phyloP scores from a whole-genome alignment of 2,113 vertebrate species.

The Laterallus jamaicensis region DNA sequence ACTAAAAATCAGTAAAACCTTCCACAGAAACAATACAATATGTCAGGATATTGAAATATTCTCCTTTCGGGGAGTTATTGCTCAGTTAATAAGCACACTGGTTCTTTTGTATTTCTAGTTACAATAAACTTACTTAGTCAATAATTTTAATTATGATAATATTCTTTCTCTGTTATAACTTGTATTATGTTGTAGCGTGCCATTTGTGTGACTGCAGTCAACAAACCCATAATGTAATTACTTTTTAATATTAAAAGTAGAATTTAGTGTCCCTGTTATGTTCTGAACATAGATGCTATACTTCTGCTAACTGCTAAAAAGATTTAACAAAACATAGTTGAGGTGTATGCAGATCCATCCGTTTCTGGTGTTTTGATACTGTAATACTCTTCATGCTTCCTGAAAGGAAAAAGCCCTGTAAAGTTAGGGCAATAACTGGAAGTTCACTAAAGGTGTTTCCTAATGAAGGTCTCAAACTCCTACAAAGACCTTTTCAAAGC shows the following conservation, averaged over 20 bases:
- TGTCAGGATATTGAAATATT: slow-evolving; percentile 19
- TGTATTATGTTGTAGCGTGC: neutral
- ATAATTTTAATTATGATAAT: neutral
- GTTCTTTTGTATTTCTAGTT: neutral
- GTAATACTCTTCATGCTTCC: neutral
- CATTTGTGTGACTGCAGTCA: neutral
- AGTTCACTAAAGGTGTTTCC: neutral
- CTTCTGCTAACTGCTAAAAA: neutral
- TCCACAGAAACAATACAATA: neutral
- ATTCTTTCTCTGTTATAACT: neutral
- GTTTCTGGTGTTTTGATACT: neutral
- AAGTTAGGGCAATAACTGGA: neutral
- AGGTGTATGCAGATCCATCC: neutral
- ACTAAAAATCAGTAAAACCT: slow-evolving; percentile 27
- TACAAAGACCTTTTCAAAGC: neutral
- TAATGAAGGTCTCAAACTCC: neutral
- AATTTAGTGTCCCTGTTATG: neutral
- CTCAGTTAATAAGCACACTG: neutral
- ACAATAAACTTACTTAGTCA: neutral
- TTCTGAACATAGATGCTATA: neutral
- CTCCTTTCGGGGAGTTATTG: neutral
- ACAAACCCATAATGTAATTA: accelerated
- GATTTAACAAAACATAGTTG: neutral
- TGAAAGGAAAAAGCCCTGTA: neutral
- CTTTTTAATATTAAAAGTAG: neutral